Evolutionary conservation across 2,797 vertebrate species (phyloP).

Genomic region (Atherinosoma microstoma): DNA sequence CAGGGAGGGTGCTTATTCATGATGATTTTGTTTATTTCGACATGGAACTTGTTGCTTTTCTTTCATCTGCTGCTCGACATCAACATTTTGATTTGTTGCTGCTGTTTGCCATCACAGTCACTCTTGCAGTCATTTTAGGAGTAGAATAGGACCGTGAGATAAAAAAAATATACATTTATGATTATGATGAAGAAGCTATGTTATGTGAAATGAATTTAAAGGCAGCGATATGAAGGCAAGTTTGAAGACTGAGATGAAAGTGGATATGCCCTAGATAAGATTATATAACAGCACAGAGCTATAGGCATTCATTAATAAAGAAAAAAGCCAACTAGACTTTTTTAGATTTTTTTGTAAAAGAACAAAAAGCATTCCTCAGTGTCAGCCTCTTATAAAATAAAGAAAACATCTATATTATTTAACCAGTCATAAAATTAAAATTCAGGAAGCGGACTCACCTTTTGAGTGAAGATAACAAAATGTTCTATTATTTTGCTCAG

Average conservation of each 20-base stretch:
- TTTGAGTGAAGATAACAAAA: neutral
- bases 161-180: slow-evolving; percentile 33
- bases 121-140: neutral
- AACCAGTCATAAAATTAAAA: neutral
- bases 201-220: slow-evolving; percentile 48
- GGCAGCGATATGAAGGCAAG: slow-evolving; percentile 28
- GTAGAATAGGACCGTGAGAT: slow-evolving; percentile 1
- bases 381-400: neutral
- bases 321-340: slow-evolving; percentile 15
- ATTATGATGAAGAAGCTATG: slow-evolving; percentile 19
- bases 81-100: slow-evolving; percentile 18
- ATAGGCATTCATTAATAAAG: slow-evolving; percentile 34
- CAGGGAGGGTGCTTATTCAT: slow-evolving; percentile 52
- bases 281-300: slow-evolving; percentile 49
- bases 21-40: slow-evolving; percentile 54
- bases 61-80: slow-evolving; percentile 21
- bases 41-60: slow-evolving; percentile 40
- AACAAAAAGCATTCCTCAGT: neutral
- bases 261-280: slow-evolving; percentile 14
- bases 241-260: slow-evolving; percentile 28
- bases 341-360: slow-evolving; percentile 24
- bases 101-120: slow-evolving; percentile 1
- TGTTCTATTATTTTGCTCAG: slow-evolving; percentile 9
- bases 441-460: neutral
- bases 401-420: neutral